Evolutionary conservation across 1,140 invertebrate genomes (phyloP), one percentile per base, ranked within the genome.

Genomic region (Drosophila chauvacae): DNA sequence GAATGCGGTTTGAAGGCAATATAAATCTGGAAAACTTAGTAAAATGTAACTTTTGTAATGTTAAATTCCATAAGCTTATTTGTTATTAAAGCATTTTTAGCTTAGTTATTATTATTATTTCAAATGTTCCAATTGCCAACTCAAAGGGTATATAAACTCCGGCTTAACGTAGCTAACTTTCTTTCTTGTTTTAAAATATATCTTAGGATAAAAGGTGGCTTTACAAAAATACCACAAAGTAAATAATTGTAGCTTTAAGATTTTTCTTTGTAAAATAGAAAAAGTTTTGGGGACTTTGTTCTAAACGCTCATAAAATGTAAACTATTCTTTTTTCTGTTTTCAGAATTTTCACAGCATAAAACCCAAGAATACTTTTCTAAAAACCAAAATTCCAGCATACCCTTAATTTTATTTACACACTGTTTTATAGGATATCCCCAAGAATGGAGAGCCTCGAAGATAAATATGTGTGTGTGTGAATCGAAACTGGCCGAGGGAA

Each of bases 401-500:
- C 18, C 30, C 57, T 11, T 7, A 3, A 23, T n/a, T 6, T 14
- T 13, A 41, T 11, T 18, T n/a, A 16, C 13, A 3, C 9, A 13
- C 3, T 28, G 30, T 71, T 42, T 44, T 73, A 55, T 20, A 77
- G 74, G 74, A 75, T 77, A 77, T 63, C 48, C 39, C 39, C 35
- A 75, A 60, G 33, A 64, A 53, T 37, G 62, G 33, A 37, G 62
- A 70, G 37, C 30, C 56, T 53, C 35, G 57, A n/a, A 35, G 37
- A 57, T 50, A 37, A 39, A 42, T 53, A 33, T 51, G 58, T 80
- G 59, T 80, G 59, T 60, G 30, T 65, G 63, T 65, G 63, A 23
- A 37, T 72, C 45, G 37, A 74, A 75, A 79, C 76, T 64, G 66
- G 50, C 58, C 72, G 42, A 78, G 63, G 58, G 65, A 61, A 60